Conservation (phyloP, 2,113 vertebrate genomes). For the Neolamprologus caudopunctatus region DNA sequence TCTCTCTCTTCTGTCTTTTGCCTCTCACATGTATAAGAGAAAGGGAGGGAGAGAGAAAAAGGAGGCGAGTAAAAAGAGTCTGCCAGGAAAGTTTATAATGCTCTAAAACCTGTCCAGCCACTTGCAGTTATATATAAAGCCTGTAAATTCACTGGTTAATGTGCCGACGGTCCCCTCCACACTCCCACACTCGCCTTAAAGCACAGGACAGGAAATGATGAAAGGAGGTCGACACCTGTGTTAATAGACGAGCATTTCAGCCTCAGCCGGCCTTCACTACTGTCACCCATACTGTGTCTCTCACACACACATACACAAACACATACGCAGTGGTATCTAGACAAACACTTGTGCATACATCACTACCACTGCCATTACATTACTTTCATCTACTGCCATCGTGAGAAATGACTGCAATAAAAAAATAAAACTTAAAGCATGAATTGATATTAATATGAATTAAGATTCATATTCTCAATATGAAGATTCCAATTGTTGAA, state of each 20-base stretch:
- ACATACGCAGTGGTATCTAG: neutral
- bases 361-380: neutral
- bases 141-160: conserved; percentile 67
- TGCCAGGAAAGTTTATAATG: conserved; percentile 69
- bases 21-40: neutral
- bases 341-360: neutral
- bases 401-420: neutral
- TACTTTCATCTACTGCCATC: neutral
- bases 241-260: neutral
- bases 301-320: neutral
- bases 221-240: neutral
- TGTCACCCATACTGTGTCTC: conserved; percentile 24
- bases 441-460: neutral
- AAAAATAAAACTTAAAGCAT: neutral
- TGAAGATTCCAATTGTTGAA: neutral
- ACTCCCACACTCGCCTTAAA: neutral
- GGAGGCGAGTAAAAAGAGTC: conserved; percentile 30
- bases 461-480: neutral
- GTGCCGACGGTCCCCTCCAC: conserved; percentile 16
- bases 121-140: conserved; percentile 54
- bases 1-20: neutral
- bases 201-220: conserved; percentile 29
- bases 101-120: conserved; percentile 62
- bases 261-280: conserved; percentile 16
- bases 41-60: neutral